Evolutionary conservation across 2,113 vertebrate species (phyloP).

Genomic region (Tyrannus savana): DNA sequence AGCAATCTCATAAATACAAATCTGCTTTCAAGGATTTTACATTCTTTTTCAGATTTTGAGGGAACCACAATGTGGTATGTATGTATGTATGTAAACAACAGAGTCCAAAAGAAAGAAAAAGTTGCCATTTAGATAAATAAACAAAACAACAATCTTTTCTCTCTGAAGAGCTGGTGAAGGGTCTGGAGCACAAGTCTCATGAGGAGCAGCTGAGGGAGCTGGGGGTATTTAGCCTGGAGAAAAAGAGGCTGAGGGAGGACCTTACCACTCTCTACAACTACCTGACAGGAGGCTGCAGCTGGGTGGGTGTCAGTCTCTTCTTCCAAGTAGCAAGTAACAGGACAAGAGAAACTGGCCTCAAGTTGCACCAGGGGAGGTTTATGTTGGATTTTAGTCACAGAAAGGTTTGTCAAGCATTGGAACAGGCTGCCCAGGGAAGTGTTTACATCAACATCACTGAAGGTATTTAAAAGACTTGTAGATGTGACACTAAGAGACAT

Average conservation of each 20-base stretch:
- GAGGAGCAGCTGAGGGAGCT: background rate
- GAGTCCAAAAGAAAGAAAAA: background rate
- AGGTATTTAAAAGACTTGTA: background rate
- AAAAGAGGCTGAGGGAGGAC: background rate
- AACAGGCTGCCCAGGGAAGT: background rate
- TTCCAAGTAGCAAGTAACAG: background rate
- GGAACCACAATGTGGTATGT: background rate
- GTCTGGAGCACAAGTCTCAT: background rate
- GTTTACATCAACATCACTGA: background rate
- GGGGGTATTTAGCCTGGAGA: background rate
- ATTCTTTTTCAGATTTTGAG: background rate
- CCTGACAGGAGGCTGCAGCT: rapidly evolving
- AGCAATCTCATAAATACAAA: background rate
- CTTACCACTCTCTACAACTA: background rate
- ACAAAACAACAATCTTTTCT: background rate
- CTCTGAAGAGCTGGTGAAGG: background rate
- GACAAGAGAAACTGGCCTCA: background rate
- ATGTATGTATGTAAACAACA: rapidly evolving
- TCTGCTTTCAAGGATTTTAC: background rate
- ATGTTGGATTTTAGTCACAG: background rate
- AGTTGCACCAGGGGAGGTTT: background rate
- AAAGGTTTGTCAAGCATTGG: background rate
- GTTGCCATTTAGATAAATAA: background rate
- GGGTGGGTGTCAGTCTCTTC: background rate
- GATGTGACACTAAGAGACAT: no score